Conservation (phyloP, 2,797 vertebrate genomes). For the Picus viridis region DNA sequence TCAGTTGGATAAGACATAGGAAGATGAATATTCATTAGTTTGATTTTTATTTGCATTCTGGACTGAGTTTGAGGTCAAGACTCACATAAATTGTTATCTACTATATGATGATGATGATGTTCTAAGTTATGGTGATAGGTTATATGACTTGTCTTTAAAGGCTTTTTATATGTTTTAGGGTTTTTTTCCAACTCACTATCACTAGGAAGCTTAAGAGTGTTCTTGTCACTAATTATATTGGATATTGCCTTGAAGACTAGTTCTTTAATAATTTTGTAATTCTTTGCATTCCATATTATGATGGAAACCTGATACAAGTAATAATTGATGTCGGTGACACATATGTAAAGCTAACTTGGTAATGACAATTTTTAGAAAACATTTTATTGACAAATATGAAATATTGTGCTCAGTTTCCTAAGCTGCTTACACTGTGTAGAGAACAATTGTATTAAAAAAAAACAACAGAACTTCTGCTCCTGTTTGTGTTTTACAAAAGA, state of each 20-base stretch:
- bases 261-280: background rate
- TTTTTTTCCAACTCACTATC: background rate
- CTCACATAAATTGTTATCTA: background rate
- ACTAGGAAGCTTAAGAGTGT: background rate
- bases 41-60: background rate
- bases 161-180: background rate
- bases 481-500: background rate
- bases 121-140: background rate
- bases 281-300: background rate
- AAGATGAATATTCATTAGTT: background rate
- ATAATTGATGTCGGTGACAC: background rate
- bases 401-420: background rate
- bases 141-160: slow-evolving; percentile 16
- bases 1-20: background rate
- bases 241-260: background rate
- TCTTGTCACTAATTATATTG: background rate
- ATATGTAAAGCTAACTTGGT: background rate
- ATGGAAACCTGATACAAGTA: background rate
- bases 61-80: background rate
- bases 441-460: background rate
- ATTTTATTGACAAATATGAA: background rate
- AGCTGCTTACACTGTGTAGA: background rate
- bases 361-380: background rate
- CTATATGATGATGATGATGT: background rate
- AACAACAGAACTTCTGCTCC: background rate